Evolutionary conservation across 1,140 invertebrate species (phyloP), one percentile per base, ranked within the genome.

Genomic region (Magallana ariakensis): DNA sequence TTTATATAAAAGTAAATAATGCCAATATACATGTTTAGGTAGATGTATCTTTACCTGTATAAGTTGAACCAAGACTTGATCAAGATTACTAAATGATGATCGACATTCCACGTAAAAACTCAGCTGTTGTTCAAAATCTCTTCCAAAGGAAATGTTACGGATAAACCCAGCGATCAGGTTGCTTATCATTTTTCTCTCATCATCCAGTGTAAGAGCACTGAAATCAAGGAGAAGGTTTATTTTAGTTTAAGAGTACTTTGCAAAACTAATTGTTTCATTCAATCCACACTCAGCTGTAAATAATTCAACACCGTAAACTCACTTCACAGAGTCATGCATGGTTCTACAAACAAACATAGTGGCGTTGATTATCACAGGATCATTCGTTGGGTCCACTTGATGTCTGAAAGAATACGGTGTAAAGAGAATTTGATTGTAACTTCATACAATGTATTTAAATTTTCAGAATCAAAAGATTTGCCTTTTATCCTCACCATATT

Each of bases 281-380:
- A 46, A 46, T 2, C 33, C 33, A 46, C 33, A 46, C 33, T 46
- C 33, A 46, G 33, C 33, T 2, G 33, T 46, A 46, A 46, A 46
- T 46, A 62, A 15, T 7, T 7, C 13, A 16, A 62, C 4, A 16
- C 19, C 58, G 66, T 16, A 62, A 53, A 95, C 95, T 95, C 95
- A 98, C 97, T 97, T 98, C 26, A 99, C 97, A 15, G 97, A 98
- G 94, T 99, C 98, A 93, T 99, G 98, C 88, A 99, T 96, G 89
- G 97, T 97, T 92, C 97, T 97, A 88, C 97, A 97, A 5, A 99
- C 95, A 92, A 97, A 97, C 96, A 98, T 97, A 15, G 98, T 94
- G 57, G 97, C 96, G 93, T 97, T 97, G 33, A 97, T 97, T 56
- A 98, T 96, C 33, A 98, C 97, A 70, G 97, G 97, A 95, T 99